Percentiles rank a stretch among this genome's conserved stretches.
Evolutionary conservation across 2,113 vertebrate genomes (phyloP).

Genomic region (Acrocephalus kingi): DNA sequence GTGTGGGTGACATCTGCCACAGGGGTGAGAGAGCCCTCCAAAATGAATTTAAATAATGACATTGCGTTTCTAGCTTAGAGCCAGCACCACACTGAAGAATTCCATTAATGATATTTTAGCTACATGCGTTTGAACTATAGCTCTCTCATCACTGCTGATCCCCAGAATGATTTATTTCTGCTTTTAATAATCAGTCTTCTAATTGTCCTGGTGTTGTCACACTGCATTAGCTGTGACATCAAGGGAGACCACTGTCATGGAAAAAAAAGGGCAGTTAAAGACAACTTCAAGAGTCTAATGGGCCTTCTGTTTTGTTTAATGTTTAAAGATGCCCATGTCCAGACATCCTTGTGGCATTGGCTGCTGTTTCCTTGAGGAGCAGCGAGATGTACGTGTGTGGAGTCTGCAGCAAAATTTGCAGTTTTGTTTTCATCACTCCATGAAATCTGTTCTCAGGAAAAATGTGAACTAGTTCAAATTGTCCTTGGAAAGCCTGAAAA

Average conservation of each 20-base stretch:
- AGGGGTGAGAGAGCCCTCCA: background rate
- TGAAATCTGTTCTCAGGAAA: background rate
- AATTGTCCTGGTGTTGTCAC: background rate
- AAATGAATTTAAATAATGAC: background rate
- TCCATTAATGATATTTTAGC: background rate
- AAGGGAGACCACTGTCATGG: background rate
- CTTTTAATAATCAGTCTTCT: slow-evolving; percentile 41
- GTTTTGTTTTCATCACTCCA: background rate
- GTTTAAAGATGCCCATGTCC: background rate
- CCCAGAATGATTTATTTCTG: background rate
- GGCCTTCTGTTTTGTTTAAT: background rate
- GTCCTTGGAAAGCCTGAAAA: background rate
- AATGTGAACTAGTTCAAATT: background rate
- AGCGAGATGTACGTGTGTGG: fast-evolving
- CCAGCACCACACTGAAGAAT: background rate
- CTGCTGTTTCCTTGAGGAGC: background rate
- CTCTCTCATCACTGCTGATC: background rate
- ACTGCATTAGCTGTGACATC: background rate
- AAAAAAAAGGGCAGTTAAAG: background rate
- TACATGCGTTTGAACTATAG: fast-evolving
- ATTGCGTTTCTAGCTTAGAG: background rate
- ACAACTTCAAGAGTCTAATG: background rate
- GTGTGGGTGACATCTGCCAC: background rate
- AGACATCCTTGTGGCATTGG: background rate
- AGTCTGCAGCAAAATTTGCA: background rate